A percentile compares a stretch with the other conserved stretches of the same genome.
phyloP scores from a whole-genome alignment of 2,888 invertebrate genomes.

The Hirudinaria manillensis region DNA sequence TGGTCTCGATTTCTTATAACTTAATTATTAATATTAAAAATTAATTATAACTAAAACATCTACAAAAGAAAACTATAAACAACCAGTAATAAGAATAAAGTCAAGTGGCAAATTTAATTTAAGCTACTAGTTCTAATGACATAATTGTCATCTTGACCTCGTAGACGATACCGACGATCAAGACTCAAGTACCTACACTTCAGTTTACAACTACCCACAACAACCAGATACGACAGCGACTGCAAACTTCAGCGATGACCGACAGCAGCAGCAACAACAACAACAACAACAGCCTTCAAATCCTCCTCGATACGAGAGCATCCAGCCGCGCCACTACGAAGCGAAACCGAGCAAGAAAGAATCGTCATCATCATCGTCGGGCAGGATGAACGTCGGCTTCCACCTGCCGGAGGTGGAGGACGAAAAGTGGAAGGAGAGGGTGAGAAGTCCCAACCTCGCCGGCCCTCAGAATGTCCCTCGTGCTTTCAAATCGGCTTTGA shows the following conservation, averaged over 20 bases:
- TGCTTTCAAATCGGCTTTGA: neutral
- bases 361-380: no score
- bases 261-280: neutral
- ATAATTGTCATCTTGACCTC: no score
- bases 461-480: neutral
- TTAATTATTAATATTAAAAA: neutral
- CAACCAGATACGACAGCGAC: neutral
- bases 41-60: neutral
- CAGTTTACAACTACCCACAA: constrained; percentile 6
- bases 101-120: no score
- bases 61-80: no score
- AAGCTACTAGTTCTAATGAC: no score
- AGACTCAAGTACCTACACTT: neutral
- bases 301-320: constrained; percentile 18
- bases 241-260: constrained; percentile 1
- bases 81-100: no score
- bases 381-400: constrained; percentile 5
- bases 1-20: neutral
- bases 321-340: neutral
- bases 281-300: constrained; percentile 3
- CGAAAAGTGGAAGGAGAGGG: neutral
- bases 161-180: constrained; percentile 16
- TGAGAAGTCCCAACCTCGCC: neutral
- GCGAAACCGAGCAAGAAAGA: no score
- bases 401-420: neutral